Percentiles rank a stretch among this genome's conserved stretches.
Conservation (phyloP, 35 echinoderm and acorn worm genomes). For the Chiridota heheva region DNA sequence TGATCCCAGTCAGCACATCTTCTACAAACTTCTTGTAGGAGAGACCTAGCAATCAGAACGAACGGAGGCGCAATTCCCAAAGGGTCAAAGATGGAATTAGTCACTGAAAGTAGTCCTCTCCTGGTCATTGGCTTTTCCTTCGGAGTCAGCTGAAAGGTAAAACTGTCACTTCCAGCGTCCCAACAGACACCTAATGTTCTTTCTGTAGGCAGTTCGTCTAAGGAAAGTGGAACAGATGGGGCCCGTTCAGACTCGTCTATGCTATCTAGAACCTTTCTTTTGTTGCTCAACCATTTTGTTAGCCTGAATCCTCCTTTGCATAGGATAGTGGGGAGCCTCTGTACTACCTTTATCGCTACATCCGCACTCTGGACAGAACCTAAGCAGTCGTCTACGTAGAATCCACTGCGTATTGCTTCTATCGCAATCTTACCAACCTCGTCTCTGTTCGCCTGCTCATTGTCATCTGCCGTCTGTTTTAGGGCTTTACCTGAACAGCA, state of each 20-base stretch:
- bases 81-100: constrained; percentile 43
- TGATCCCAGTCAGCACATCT: constrained; percentile 41
- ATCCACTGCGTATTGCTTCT: constrained; percentile 38
- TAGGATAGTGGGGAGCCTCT: constrained; percentile 9
- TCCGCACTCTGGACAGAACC: constrained; percentile 14
- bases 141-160: constrained; percentile 43
- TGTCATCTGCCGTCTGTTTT: constrained; percentile 50
- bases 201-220: constrained; percentile 49
- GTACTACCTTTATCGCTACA: constrained; percentile 3
- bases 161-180: constrained; percentile 44
- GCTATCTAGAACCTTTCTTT: constrained; percentile 27
- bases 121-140: constrained; percentile 41
- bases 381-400: constrained; percentile 66
- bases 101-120: constrained; percentile 55
- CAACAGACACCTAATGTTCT: constrained; percentile 59
- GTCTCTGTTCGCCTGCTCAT: neutral
- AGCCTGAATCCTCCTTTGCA: constrained; percentile 50
- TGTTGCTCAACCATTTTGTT: constrained; percentile 68
- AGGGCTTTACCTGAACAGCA: constrained; percentile 43
- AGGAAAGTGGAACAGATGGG: constrained; percentile 34
- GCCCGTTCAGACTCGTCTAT: constrained; percentile 27
- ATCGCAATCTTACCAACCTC: constrained; percentile 33
- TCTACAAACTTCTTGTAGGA: constrained; percentile 43
- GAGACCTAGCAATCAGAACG: constrained; percentile 32
- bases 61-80: constrained; percentile 51